Conservation (phyloP, 2,113 vertebrate species). For the Bujurquina vittata region DNA sequence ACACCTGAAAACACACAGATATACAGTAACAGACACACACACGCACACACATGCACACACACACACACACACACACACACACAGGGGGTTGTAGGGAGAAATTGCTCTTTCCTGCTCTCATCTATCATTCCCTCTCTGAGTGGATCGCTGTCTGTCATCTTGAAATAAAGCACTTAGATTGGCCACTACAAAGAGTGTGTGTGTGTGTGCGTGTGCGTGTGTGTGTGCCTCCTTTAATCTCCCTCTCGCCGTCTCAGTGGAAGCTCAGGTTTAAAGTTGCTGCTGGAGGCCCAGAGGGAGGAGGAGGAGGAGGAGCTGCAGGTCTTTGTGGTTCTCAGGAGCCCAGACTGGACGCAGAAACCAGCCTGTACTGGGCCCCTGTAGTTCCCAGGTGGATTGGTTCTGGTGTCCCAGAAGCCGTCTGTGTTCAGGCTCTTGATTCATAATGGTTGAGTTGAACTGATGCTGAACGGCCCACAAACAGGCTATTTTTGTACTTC, state of each 20-base stretch:
- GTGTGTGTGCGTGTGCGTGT: slow-evolving; percentile 26
- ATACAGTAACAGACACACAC: background rate
- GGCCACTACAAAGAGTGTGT: slow-evolving; percentile 34
- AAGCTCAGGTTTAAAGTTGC: background rate
- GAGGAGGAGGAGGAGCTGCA: background rate
- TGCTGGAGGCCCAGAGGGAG: background rate
- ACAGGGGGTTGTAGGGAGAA: slow-evolving; percentile 35
- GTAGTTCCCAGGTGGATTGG: background rate
- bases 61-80: slow-evolving; percentile 3
- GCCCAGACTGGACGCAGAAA: background rate
- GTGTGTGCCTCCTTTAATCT: slow-evolving; percentile 6
- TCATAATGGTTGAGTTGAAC: background rate
- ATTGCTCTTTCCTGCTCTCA: slow-evolving; percentile 59
- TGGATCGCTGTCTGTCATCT: slow-evolving; percentile 66
- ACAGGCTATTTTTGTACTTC: background rate
- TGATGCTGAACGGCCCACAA: no score
- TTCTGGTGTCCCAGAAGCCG: no score
- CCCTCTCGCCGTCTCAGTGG: slow-evolving; percentile 4
- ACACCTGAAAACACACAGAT: slow-evolving; percentile 26
- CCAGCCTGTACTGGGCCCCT: background rate
- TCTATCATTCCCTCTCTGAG: slow-evolving; percentile 63
- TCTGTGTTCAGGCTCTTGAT: background rate
- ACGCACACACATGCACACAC: background rate
- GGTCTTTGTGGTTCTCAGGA: background rate
- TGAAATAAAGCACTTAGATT: slow-evolving; percentile 61